Conservation (phyloP, 2,888 invertebrate species). For the Adineta ricciae region DNA sequence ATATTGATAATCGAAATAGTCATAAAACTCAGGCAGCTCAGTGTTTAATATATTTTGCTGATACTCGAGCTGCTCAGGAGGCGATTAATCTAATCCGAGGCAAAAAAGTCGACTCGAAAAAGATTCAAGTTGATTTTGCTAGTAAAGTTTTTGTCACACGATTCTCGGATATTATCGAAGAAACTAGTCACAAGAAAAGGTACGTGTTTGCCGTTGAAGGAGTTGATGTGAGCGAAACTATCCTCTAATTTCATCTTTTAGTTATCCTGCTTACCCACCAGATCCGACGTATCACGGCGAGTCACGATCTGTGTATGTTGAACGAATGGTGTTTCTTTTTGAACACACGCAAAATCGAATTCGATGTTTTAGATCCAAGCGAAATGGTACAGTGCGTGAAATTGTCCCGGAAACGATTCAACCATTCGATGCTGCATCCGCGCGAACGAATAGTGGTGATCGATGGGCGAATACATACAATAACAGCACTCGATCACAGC, state of each 20-base stretch:
- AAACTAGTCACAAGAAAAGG: neutral
- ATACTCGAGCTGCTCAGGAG: neutral
- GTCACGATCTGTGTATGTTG: neutral
- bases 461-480: neutral
- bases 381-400: conserved; percentile 6
- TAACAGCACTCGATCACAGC: neutral
- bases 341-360: no score
- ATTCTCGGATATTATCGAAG: conserved; percentile 10
- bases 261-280: neutral
- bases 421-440: neutral
- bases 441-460: neutral
- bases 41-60: conserved; percentile 4
- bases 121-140: neutral
- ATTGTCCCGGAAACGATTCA: neutral
- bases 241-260: neutral
- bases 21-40: neutral
- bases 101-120: neutral
- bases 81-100: neutral
- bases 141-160: conserved; percentile 16
- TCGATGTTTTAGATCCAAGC: neutral
- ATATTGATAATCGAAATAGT: neutral
- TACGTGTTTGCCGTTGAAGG: neutral
- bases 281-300: neutral
- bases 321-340: neutral
- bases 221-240: neutral